Base-by-base conservation (phyloP, 2,113 vertebrate species). In the Oreochromis niloticus region DNA sequence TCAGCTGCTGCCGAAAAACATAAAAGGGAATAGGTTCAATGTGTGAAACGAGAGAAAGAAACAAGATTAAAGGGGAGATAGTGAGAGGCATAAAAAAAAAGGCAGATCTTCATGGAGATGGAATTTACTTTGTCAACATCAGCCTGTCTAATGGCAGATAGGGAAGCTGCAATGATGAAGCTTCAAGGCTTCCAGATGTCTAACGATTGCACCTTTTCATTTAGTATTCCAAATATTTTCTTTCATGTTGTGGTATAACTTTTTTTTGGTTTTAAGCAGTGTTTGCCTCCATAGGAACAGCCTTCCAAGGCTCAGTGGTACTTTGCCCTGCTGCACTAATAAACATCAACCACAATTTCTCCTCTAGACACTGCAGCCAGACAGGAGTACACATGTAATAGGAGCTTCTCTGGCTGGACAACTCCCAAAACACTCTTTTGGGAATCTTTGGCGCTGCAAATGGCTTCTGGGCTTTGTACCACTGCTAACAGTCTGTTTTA, bases 161-260 rank as follows among this genome's bases (percentile, higher is more conserved):
- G 17, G 14, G 61, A 50, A 86, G 75, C 81, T 85, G 52, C 34
- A 32, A 39, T 32, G 52, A 81, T 79, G 85, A 90, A 61, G 50
- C 85, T 85, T 86, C 81, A 59, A 86, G 87, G 87, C 85, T 85
- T 93, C 80, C 91, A 92, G 88, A 90, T 90, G 88, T 93, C 75
- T 87, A 71, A 83, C 10, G 9, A 85, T 81, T 86, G 80, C 82
- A 91, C 86, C 48, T 85, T 90, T 91, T 90, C 56, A 88, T 88
- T 91, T 86, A 79, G 27, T 63, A 88, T 91, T 91, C 32, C 17
- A 71, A 84, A 84, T 66, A 16, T 71, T 81, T 82, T 59, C 80
- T 87, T 87, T 93, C 80, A 87, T 87, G 84, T 87, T 17, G 55
- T 85, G 7, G 30, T 89, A 68, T n/a, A 83, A 82, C 52, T 16